These are phyloP conservation scores for Ploceus nigricollis DNA, from an alignment of 2,113 vertebrate species.

Conservation along the genomic window DNA sequence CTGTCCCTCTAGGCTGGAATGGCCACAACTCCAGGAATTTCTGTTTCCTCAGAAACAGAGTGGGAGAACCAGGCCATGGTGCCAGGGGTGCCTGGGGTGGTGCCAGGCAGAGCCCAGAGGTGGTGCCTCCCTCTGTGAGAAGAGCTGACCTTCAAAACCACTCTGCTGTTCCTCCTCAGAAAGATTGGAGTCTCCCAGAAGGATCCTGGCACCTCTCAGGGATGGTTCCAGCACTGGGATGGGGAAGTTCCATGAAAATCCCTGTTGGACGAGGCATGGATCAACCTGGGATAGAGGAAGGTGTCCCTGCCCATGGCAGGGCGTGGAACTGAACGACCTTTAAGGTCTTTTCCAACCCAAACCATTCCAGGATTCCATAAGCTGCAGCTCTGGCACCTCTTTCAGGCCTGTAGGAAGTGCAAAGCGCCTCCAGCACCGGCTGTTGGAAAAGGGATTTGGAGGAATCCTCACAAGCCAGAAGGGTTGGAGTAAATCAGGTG, in stretches of 20 bases:
- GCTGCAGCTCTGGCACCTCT: background rate
- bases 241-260: background rate
- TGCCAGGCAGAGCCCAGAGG: background rate
- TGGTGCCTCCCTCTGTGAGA: background rate
- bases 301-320: background rate
- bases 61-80: accelerated
- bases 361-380: too few species aligned
- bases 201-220: background rate
- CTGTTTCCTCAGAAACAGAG: background rate
- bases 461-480: background rate
- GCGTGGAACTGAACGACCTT: background rate
- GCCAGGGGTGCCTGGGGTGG: accelerated
- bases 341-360: background rate
- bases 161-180: accelerated
- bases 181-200: background rate
- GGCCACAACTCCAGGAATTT: background rate
- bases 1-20: background rate
- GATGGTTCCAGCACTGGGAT: accelerated
- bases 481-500: background rate
- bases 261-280: accelerated
- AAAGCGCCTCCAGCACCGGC: background rate
- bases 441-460: background rate
- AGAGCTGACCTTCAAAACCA: background rate
- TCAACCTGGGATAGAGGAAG: background rate
- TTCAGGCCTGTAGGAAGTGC: background rate